Evolutionary conservation across 2,888 invertebrate species (phyloP).

Genomic region (Napeogenes inachia): DNA sequence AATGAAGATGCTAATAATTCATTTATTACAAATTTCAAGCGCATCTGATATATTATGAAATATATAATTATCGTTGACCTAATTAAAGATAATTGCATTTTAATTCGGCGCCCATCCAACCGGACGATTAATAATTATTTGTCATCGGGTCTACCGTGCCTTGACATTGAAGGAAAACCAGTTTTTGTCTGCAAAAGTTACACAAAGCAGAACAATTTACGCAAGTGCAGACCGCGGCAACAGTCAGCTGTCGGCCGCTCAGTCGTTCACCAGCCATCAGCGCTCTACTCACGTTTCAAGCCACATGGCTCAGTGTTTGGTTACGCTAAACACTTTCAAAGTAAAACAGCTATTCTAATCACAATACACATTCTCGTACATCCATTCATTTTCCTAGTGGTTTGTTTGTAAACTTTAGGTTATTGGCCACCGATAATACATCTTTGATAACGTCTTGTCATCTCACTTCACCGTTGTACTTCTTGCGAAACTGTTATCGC

Average conservation of each 20-base stretch:
- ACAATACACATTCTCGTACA: not conserved
- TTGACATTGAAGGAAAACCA: conserved; percentile 41
- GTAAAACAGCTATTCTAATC: not conserved
- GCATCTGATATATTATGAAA: too few species aligned
- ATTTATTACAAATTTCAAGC: too few species aligned
- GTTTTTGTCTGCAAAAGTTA: conserved; percentile 53
- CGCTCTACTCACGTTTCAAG: not conserved
- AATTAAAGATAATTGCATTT: conserved; percentile 3
- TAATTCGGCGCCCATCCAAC: not conserved
- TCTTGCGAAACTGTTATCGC: conserved; percentile 38
- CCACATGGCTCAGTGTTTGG: not conserved
- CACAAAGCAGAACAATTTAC: conserved; percentile 62
- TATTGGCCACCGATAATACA: conserved; percentile 40
- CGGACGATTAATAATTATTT: conserved; percentile 10
- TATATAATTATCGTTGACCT: not conserved
- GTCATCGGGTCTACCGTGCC: conserved; percentile 22
- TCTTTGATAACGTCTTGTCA: conserved; percentile 40
- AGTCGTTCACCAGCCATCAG: conserved; percentile 17
- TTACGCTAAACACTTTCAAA: not conserved
- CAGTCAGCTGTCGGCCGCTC: conserved; percentile 19
- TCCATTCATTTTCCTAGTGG: not conserved
- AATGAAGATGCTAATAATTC: too few species aligned
- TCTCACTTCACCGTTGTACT: conserved; percentile 29
- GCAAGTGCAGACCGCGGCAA: conserved; percentile 47
- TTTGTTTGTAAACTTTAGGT: not conserved